phyloP scores from a whole-genome alignment of 2,113 vertebrate species.

The Noturus placidus region DNA sequence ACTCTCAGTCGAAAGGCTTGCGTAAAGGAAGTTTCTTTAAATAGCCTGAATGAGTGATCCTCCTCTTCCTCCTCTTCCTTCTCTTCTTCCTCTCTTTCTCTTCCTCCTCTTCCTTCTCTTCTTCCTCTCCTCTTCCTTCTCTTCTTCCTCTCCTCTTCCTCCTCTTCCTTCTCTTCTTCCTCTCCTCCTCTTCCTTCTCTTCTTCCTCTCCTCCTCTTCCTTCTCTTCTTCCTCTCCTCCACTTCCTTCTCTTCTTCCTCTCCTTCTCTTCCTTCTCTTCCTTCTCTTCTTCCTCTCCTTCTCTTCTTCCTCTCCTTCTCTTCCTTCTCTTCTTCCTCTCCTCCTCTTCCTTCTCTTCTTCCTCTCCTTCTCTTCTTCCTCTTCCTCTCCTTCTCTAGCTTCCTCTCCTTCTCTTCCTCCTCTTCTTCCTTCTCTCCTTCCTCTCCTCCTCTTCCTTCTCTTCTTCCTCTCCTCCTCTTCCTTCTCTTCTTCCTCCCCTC shows the following conservation, averaged over 20 bases:
- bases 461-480: conserved; percentile 44
- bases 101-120: conserved; percentile 46
- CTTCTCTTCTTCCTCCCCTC: too few species aligned
- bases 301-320: conserved; percentile 41
- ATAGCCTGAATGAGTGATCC: conserved; percentile 47
- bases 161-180: conserved; percentile 44
- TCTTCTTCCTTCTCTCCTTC: conserved; percentile 41
- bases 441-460: conserved; percentile 43
- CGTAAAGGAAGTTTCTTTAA: conserved; percentile 39
- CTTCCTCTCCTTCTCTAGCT: conserved; percentile 40
- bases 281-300: conserved; percentile 37
- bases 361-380: conserved; percentile 43
- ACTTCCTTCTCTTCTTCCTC: conserved; percentile 42
- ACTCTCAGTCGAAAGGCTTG: neutral
- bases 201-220: conserved; percentile 44
- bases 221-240: conserved; percentile 41
- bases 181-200: conserved; percentile 46
- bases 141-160: conserved; percentile 39
- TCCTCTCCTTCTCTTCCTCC: conserved; percentile 42
- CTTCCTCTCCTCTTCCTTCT: conserved; percentile 46
- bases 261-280: conserved; percentile 40
- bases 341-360: too few species aligned
- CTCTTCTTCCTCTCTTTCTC: conserved; percentile 41
- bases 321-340: conserved; percentile 46
- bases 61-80: conserved; percentile 45